A percentile compares a stretch with the other conserved stretches of the same genome.
phyloP scores from a whole-genome alignment of 2,888 invertebrate genomes.

The Xanthorhoe spadicearia region DNA sequence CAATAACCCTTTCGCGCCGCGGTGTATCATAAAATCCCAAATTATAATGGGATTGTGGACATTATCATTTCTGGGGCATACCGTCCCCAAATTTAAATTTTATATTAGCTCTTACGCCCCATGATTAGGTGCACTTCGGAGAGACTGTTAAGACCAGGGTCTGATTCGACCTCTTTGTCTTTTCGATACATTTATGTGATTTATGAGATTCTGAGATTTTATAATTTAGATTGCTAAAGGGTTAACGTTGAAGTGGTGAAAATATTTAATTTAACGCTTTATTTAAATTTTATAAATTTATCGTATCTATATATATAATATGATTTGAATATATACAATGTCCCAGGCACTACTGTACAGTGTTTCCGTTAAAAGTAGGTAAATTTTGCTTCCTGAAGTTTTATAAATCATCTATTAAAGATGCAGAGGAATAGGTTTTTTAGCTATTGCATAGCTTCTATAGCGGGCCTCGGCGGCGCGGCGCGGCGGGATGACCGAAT shows the following conservation, averaged over 20 bases:
- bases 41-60: slow-evolving; percentile 40
- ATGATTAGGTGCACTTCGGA: slow-evolving; percentile 49
- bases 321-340: no score
- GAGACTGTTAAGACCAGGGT: slow-evolving; percentile 38
- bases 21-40: slow-evolving; percentile 37
- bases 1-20: slow-evolving; percentile 40
- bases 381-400: no score
- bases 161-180: slow-evolving; percentile 42
- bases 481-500: no score
- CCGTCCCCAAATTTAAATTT: slow-evolving; percentile 58
- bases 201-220: slow-evolving; percentile 40
- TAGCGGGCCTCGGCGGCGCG: no score
- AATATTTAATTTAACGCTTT: not conserved
- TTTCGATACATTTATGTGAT: slow-evolving; percentile 41
- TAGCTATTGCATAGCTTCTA: no score
- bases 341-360: no score
- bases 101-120: slow-evolving; percentile 51
- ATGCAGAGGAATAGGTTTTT: no score
- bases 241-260: not conserved
- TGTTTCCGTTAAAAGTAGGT: no score
- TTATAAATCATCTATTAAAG: no score
- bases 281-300: no score
- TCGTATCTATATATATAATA: no score
- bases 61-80: slow-evolving; percentile 48
- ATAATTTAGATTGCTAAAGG: slow-evolving; percentile 39